phyloP scores from a whole-genome alignment of 2,888 invertebrate genomes.

The Lasioglossum figueresi region DNA sequence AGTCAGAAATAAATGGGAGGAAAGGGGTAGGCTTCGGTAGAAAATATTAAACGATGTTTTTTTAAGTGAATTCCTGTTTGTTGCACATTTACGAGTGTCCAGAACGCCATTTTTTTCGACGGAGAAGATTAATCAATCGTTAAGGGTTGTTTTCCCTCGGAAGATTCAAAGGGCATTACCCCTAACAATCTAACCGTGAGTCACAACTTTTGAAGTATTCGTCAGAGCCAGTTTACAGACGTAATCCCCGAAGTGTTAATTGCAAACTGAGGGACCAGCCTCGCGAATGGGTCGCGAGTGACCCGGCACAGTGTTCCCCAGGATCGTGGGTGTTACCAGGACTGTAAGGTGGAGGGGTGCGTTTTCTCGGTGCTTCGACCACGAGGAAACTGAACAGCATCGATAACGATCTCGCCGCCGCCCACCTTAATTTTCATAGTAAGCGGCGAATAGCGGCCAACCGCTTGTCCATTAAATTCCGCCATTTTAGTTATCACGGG shows the following conservation, averaged over 20 bases:
- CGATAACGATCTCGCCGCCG: conserved; percentile 67
- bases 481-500: conserved; percentile 70
- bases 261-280: background rate
- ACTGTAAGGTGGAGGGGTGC: background rate
- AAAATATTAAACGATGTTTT: background rate
- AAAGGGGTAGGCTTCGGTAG: background rate
- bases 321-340: background rate
- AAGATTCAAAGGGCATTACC: background rate
- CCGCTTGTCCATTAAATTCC: conserved; percentile 72
- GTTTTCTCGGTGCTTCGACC: conserved; percentile 30
- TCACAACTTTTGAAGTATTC: background rate
- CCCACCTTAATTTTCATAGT: conserved; percentile 64
- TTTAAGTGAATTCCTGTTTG: background rate
- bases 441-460: conserved; percentile 62
- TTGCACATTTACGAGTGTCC: background rate
- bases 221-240: background rate
- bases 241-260: background rate
- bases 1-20: background rate
- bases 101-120: background rate
- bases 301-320: background rate
- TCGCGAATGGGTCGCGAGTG: background rate
- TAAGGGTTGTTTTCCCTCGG: background rate
- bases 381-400: conserved; percentile 35
- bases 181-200: background rate
- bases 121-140: background rate